phyloP scores from a whole-genome alignment of 2,113 vertebrate species.

The Protobothrops mucrosquamatus region DNA sequence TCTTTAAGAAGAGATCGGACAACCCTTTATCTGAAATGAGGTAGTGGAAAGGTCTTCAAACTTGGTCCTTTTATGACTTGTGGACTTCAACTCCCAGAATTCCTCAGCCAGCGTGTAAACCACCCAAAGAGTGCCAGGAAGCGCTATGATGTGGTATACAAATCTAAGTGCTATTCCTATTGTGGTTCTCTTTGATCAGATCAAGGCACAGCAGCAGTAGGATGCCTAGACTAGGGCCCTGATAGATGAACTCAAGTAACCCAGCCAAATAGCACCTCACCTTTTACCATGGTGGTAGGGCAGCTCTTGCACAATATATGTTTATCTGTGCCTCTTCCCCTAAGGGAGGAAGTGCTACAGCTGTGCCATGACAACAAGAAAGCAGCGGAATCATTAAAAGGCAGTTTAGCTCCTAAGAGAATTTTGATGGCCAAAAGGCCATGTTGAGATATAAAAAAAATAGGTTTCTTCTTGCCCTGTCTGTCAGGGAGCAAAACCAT shows the following conservation, averaged over 20 bases:
- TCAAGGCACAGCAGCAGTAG: neutral
- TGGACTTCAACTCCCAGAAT: too few species aligned
- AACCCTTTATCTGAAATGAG: too few species aligned
- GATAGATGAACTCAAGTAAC: neutral
- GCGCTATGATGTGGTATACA: neutral
- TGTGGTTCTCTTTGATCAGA: neutral
- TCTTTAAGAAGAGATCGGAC: too few species aligned
- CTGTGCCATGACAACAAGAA: neutral
- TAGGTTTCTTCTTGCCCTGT: too few species aligned
- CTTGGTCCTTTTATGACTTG: too few species aligned
- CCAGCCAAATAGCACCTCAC: neutral
- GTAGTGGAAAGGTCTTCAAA: too few species aligned
- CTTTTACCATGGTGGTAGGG: neutral
- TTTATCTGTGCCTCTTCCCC: neutral
- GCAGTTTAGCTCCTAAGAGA: neutral
- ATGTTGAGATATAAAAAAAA: neutral
- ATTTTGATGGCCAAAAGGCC: neutral
- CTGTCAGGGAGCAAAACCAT: neutral
- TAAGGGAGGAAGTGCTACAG: neutral
- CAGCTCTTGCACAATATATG: neutral
- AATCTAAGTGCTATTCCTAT: neutral
- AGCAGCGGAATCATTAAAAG: neutral
- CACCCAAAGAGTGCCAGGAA: neutral
- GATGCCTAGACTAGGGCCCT: neutral
- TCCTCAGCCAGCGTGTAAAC: neutral